Evolutionary conservation across 2,113 vertebrate species (phyloP).

Genomic region (Dipodomys ordii): DNA sequence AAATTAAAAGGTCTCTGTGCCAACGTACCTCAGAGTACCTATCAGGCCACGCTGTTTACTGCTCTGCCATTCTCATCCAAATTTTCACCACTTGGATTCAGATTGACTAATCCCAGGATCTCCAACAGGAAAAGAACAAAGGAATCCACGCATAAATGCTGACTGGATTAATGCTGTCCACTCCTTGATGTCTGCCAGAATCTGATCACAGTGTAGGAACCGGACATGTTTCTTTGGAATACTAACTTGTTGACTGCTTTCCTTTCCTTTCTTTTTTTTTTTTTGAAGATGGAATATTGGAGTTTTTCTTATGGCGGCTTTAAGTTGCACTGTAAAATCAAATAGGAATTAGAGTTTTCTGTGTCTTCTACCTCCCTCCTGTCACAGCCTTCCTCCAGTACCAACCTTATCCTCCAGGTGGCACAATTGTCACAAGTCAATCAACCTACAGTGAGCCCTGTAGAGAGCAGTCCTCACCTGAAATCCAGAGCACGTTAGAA

Average conservation of each 20-base stretch:
- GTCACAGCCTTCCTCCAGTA: neutral
- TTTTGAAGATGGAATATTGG: too few species aligned
- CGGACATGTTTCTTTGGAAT: neutral
- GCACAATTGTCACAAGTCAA: neutral
- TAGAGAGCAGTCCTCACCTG: neutral
- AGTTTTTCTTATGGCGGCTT: neutral
- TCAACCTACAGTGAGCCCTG: neutral
- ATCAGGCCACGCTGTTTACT: neutral
- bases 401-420: neutral
- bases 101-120: neutral
- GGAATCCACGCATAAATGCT: neutral
- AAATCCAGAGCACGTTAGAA: neutral
- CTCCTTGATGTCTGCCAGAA: neutral
- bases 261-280: neutral
- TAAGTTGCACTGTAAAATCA: neutral
- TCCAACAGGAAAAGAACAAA: neutral
- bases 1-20: neutral
- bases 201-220: neutral
- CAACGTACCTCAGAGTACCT: neutral
- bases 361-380: accelerated
- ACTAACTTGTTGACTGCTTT: neutral
- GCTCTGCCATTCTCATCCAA: neutral
- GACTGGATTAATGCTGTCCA: neutral
- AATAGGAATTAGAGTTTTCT: neutral
- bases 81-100: neutral